Evolutionary conservation across 2,888 invertebrate species (phyloP), one percentile per base, ranked within the genome.

Genomic region (Copidosoma aretas): DNA sequence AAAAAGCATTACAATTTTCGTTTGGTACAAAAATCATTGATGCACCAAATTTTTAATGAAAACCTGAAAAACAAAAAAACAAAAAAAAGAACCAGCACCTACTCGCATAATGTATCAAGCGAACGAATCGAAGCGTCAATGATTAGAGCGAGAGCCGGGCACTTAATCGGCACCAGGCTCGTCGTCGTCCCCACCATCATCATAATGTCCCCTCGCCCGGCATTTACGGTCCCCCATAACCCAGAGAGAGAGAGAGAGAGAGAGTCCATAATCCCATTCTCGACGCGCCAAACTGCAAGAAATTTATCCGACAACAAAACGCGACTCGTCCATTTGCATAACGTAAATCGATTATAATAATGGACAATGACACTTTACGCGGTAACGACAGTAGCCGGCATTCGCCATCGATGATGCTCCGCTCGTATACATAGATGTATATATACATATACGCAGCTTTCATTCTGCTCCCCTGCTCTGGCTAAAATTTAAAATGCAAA

Each of bases 291-390:
- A 64, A 57, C 43, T 41, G 51, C 43, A 60, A 64, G 64, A 63
- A 60, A 56, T 32, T 32, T 19, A 32, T n/a, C 43, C 43, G 12
- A 4, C 21, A 25, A 24, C 60, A 19, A 21, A 19, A 21, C 19
- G 17, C 22, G 43, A 3, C 1, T 25, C 60, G 64, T 24, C 52
- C 52, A 64, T 68, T 68, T 64, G 46, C 68, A 46, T 65, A n/a
- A 41, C 21, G 8, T 65, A 61, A 65, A 70, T 66, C 65, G 69
- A 41, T 62, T 63, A 58, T 53, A 8, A 62, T 65, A 68, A 68
- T 65, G 64, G 57, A 21, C 49, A 58, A 58, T 52, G 32, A 46
- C 24, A 41, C 49, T n/a, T n/a, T 39, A 17, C 10, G 1, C 14
- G 56, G 21, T 32, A 32, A 32, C n/a, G n/a, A n/a, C 32, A 32